Evolutionary conservation across 2,888 invertebrate species (phyloP).

Genomic region (Allygus modestus): DNA sequence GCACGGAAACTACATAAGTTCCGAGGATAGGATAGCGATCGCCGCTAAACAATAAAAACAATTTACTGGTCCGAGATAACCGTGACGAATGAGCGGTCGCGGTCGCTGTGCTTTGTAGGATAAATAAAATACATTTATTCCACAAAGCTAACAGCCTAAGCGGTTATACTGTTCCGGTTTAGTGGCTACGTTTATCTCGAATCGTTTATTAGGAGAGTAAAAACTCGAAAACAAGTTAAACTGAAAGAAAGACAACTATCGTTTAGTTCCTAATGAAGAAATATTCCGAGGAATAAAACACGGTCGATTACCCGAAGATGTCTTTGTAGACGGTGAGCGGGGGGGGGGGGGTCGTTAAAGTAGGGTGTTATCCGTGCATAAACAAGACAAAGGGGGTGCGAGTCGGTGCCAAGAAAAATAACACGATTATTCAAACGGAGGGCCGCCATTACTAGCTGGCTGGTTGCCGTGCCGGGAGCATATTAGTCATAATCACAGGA

Average conservation of each 20-base stretch:
- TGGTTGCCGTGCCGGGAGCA: slow-evolving; percentile 14
- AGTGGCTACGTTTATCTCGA: background rate
- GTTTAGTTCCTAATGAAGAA: slow-evolving; percentile 43
- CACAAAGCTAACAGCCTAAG: slow-evolving; percentile 28
- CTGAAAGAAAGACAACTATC: slow-evolving; percentile 9
- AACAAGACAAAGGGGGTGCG: slow-evolving; percentile 46
- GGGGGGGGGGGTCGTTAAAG: slow-evolving; percentile 51
- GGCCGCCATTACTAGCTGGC: slow-evolving; percentile 46
- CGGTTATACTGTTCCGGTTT: slow-evolving; percentile 25
- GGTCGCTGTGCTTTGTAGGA: background rate
- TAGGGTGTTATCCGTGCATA: slow-evolving; percentile 51
- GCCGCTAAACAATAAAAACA: slow-evolving; percentile 21
- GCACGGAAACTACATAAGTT: slow-evolving; percentile 26
- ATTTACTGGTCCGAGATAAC: slow-evolving; percentile 9
- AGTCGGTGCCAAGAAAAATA: slow-evolving; percentile 61
- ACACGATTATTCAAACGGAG: slow-evolving; percentile 59
- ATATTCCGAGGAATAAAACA: slow-evolving; percentile 37
- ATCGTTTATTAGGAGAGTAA: slow-evolving; percentile 36
- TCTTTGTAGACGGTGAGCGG: slow-evolving; percentile 36
- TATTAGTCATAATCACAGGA: slow-evolving; percentile 55
- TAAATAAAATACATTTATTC: background rate
- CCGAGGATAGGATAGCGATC: background rate
- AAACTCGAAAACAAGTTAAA: background rate
- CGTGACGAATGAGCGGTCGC: slow-evolving; percentile 15
- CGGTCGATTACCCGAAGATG: slow-evolving; percentile 48